Percentiles rank a stretch among this genome's conserved stretches.
Conservation (phyloP, 2,797 vertebrate species). For the Melopsittacus undulatus region DNA sequence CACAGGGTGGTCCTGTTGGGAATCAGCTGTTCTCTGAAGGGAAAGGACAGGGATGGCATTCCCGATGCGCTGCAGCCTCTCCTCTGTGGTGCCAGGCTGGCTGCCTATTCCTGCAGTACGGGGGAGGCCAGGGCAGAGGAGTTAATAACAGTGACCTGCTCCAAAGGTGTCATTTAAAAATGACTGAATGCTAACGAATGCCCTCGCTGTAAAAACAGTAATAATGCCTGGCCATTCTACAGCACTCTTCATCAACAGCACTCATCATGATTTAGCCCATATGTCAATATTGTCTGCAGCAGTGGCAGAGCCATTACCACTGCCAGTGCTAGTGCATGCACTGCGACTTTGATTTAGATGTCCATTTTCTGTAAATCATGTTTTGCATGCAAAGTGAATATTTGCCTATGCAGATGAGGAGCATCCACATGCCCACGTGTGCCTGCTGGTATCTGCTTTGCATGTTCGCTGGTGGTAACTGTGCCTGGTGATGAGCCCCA, state of each 20-base stretch:
- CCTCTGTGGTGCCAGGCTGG: not conserved
- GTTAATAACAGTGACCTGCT: not conserved
- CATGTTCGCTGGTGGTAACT: not conserved
- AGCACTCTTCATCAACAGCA: not conserved
- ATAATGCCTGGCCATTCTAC: not conserved
- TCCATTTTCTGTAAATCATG: slow-evolving; percentile 12
- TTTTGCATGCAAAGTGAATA: slow-evolving; percentile 37
- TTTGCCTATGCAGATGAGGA: slow-evolving; percentile 56
- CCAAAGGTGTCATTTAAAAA: not conserved
- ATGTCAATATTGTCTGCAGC: not conserved
- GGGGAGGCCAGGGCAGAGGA: not conserved
- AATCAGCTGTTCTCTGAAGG: not conserved
- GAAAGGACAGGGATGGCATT: not conserved
- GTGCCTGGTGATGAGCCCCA: not conserved
- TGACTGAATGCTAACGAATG: not conserved
- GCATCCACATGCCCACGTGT: slow-evolving; percentile 30
- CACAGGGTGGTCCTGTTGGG: rapidly evolving
- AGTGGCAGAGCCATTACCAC: not conserved
- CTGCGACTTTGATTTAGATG: not conserved
- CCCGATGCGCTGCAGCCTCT: not conserved
- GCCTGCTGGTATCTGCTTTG: slow-evolving; percentile 17
- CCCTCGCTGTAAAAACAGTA: not conserved
- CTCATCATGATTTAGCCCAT: not conserved
- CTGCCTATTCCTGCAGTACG: rapidly evolving
- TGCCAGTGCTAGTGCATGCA: not conserved